A percentile compares a stretch with the other conserved stretches of the same genome.
Conservation (phyloP, 2,797 vertebrate genomes). For the Catharus ustulatus region DNA sequence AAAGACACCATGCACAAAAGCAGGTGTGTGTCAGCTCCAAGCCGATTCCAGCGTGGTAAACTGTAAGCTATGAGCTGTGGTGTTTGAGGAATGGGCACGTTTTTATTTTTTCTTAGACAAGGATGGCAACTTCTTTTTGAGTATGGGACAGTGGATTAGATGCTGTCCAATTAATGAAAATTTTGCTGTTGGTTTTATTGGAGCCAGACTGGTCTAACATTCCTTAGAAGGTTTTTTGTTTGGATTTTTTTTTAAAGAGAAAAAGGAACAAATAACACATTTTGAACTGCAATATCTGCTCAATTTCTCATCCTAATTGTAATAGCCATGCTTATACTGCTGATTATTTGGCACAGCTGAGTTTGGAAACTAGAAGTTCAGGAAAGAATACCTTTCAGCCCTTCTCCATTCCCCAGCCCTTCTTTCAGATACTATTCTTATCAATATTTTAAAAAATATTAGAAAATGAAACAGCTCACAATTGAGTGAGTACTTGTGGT, state of each 20-base stretch:
- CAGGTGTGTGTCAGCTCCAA: neutral
- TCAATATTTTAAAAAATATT: neutral
- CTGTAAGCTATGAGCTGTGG: neutral
- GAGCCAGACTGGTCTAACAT: neutral
- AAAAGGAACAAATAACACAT: neutral
- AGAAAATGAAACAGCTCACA: neutral
- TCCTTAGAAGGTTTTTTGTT: neutral
- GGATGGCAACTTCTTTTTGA: neutral
- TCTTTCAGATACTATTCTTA: neutral
- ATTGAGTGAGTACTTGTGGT: neutral
- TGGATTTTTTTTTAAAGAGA: neutral
- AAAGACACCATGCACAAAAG: neutral
- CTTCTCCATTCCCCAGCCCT: neutral
- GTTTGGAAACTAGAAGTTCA: neutral
- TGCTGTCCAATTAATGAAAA: neutral
- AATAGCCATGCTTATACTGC: neutral
- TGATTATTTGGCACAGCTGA: neutral
- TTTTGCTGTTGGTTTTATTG: neutral
- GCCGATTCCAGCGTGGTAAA: neutral
- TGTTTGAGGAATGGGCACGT: neutral
- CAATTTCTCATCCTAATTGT: neutral
- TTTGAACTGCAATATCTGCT: neutral
- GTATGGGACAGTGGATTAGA: neutral
- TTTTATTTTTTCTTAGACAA: neutral
- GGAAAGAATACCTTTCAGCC: neutral